Base-by-base conservation (phyloP, 2,113 vertebrate species). In the Paramisgurnus dabryanus region DNA sequence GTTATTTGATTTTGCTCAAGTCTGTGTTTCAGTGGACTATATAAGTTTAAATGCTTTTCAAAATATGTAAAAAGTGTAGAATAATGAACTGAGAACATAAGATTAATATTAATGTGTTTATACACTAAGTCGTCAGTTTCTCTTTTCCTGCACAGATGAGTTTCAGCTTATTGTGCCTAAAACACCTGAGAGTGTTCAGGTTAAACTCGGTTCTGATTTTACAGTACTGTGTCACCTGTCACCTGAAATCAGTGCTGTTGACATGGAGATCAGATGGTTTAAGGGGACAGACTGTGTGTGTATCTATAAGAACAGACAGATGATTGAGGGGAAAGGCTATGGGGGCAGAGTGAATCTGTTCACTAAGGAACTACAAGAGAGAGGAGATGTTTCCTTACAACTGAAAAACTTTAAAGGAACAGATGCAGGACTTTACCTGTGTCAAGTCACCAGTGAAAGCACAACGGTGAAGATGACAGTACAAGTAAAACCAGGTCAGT, bases 101-200 rank as follows among this genome's bases (percentile, higher is more conserved):
- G 22, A 22, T 22, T 22, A 22, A 22, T 22, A 22, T 22, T 22
- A 22, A 22, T 22, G 22, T 22, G 22, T 22, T 22, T 22, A 22
- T 22, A 22, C 22, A 22, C 22, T 22, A 22, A 22, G 22, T 22
- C 22, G 22, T 22, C 22, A 22, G 22, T 22, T 22, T 22, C 22
- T 58, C 53, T 70, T 7, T 55, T 70, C 34, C 53, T 9, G 10
- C 9, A n/a, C 3, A 72, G 70, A 41, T 40, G 0, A n/a, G 40
- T 72, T 72, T 41, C 34, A 72, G 4, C 70, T 72, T 18, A 39
- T 72, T 15, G 13, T 72, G n/a, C 70, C 39, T 6, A 17, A 72
- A 57, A n/a, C 15, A 12, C 3, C 15, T 4, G 5, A 57, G 17
- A 3, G 18, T 41, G 39, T 22, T 18, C 6, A 12, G 1, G 34